These are phyloP conservation scores for Folsomia manolachei DNA, from an alignment of 2,888 invertebrate genomes.

Conservation along the genomic window DNA sequence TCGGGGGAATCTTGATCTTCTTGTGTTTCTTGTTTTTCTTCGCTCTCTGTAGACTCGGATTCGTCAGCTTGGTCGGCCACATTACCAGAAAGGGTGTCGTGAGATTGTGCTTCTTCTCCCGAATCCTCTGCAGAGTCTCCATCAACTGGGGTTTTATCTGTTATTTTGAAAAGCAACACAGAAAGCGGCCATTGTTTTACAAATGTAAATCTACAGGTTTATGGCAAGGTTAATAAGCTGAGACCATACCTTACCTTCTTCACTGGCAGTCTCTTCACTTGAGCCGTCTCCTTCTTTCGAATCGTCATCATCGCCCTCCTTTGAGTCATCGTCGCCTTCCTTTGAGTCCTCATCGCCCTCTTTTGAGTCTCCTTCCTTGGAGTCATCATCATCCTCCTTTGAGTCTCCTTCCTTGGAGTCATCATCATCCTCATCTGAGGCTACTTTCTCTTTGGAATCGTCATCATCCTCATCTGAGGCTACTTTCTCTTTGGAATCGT, in stretches of 20 bases:
- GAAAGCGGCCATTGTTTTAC: constrained; percentile 17
- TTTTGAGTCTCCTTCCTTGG: constrained; percentile 27
- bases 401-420: constrained; percentile 23
- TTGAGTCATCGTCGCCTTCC: constrained; percentile 45
- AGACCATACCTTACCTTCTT: constrained; percentile 49
- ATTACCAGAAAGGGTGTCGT: constrained; percentile 45
- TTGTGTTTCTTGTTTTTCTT: constrained; percentile 49
- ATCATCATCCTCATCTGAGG: constrained; percentile 49
- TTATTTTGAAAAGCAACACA: constrained; percentile 49
- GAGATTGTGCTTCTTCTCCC: constrained; percentile 47
- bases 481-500: constrained; percentile 20
- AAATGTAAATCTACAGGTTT: constrained; percentile 32
- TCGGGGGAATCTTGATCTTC: constrained; percentile 47
- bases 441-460: constrained; percentile 19
- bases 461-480: constrained; percentile 43
- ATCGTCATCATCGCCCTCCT: constrained; percentile 45
- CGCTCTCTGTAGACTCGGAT: constrained; percentile 46
- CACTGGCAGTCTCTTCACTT: constrained; percentile 33
- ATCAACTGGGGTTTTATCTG: constrained; percentile 47
- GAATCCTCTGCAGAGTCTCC: constrained; percentile 50
- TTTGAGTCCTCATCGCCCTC: constrained; percentile 29
- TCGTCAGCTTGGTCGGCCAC: constrained; percentile 49
- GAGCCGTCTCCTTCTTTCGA: constrained; percentile 26
- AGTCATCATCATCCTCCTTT: constrained; percentile 50
- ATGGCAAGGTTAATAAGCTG: constrained; percentile 24